These are phyloP conservation scores for Plecturocebus donacophilus DNA, from an alignment of 2,113 vertebrate genomes.

Conservation along the genomic window DNA sequence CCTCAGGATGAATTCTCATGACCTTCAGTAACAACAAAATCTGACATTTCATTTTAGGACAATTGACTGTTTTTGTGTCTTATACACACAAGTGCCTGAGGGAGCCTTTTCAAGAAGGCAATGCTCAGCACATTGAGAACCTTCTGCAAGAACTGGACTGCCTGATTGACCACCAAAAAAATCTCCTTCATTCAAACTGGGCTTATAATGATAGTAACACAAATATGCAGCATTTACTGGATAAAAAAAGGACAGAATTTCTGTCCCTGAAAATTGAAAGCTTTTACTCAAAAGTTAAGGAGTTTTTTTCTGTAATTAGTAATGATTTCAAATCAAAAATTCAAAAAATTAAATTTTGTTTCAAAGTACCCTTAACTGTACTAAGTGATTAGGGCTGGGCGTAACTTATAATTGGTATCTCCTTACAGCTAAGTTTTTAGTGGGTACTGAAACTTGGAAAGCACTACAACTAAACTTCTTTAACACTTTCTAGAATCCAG, in stretches of 20 bases:
- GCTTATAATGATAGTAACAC: background rate
- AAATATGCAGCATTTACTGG: background rate
- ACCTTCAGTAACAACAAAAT: background rate
- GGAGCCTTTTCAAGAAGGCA: background rate
- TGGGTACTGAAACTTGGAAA: background rate
- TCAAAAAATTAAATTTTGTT: constrained; percentile 21
- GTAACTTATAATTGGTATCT: background rate
- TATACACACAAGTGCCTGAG: background rate
- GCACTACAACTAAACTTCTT: constrained; percentile 13
- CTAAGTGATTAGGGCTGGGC: background rate
- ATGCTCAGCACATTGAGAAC: background rate
- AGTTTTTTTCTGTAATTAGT: background rate
- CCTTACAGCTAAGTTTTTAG: constrained; percentile 2
- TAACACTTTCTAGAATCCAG: constrained; percentile 8
- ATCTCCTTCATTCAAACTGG: background rate
- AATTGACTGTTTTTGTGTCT: background rate
- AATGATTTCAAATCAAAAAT: background rate
- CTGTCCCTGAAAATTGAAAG: background rate
- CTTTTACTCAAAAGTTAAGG: constrained; percentile 7
- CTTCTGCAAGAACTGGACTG: background rate
- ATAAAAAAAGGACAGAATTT: background rate
- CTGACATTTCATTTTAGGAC: background rate
- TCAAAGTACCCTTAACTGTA: background rate
- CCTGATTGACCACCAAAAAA: background rate
- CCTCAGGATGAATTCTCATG: background rate